Conservation (phyloP, 2,797 vertebrate genomes). For the Coracias cyanogaster region DNA sequence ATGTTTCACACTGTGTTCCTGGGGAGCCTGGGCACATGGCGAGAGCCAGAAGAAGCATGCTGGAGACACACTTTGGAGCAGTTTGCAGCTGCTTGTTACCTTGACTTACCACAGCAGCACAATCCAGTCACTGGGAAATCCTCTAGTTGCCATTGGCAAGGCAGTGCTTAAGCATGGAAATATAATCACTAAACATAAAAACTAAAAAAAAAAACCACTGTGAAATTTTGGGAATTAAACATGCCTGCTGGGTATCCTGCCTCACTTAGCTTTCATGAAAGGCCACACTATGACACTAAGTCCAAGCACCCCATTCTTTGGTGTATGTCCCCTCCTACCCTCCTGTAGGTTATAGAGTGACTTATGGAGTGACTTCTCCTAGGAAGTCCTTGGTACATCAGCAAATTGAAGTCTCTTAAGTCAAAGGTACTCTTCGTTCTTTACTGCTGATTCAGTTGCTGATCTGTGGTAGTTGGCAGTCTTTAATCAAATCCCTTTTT, state of each 20-base stretch:
- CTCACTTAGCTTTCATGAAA: not conserved
- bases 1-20: not conserved
- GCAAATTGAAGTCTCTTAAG: constrained; percentile 12
- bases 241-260: not conserved
- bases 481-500: constrained; percentile 58
- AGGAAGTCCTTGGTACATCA: not conserved
- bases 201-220: not conserved
- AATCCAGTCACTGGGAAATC: not conserved
- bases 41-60: not conserved
- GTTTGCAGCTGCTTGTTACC: not conserved
- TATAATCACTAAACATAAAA: not conserved
- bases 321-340: not conserved
- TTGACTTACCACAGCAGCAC: not conserved
- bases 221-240: not conserved
- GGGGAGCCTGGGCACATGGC: fast-evolving
- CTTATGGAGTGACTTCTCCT: not conserved
- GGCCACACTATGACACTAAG: not conserved
- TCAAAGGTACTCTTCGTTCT: constrained; percentile 13
- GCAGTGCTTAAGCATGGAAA: not conserved
- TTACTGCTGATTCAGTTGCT: constrained; percentile 46
- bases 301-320: not conserved
- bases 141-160: not conserved
- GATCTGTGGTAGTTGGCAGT: constrained; percentile 20
- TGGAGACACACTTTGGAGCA: not conserved
- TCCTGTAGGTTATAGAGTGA: not conserved